phyloP scores from a whole-genome alignment of 1,140 invertebrate species.

The Drosophila azteca region DNA sequence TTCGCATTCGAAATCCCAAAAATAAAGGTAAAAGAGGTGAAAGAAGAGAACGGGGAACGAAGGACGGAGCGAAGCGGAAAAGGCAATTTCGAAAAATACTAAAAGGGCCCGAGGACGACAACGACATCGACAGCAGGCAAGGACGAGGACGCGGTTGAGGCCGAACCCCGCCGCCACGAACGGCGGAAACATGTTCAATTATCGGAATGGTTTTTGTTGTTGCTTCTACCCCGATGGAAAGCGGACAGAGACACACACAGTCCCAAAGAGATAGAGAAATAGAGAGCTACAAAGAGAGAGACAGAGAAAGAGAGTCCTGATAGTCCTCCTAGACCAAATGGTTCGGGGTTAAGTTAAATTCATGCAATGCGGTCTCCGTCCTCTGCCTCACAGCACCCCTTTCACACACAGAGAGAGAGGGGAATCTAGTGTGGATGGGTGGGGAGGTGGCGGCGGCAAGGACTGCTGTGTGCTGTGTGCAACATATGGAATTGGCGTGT shows the following conservation, averaged over 20 bases:
- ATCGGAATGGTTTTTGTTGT: constrained; percentile 55
- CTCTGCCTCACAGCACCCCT: constrained; percentile 16
- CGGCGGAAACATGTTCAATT: constrained; percentile 78
- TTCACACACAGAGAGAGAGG: constrained; percentile 10
- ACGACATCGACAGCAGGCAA: not conserved
- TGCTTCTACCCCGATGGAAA: constrained; percentile 57
- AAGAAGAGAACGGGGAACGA: constrained; percentile 17
- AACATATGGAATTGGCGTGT: constrained; percentile 81
- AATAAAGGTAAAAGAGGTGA: constrained; percentile 26
- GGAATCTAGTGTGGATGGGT: constrained; percentile 14
- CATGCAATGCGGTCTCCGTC: constrained; percentile 55
- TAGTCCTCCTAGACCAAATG: constrained; percentile 25
- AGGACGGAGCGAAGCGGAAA: constrained; percentile 24
- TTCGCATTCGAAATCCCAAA: constrained; percentile 30
- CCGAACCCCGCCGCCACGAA: constrained; percentile 25
- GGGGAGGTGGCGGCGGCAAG: not conserved
- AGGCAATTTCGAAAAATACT: constrained; percentile 70
- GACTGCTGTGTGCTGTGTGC: constrained; percentile 38
- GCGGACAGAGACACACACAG: constrained; percentile 3
- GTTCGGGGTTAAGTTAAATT: constrained; percentile 60
- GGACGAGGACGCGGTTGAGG: constrained; percentile 39
- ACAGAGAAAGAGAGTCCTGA: constrained; percentile 5
- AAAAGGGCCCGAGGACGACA: constrained; percentile 47
- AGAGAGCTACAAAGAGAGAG: constrained; percentile 22
- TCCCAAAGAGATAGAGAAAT: constrained; percentile 12